Evolutionary conservation across 2,888 invertebrate genomes (phyloP).

Genomic region (Pterostichus madidus): DNA sequence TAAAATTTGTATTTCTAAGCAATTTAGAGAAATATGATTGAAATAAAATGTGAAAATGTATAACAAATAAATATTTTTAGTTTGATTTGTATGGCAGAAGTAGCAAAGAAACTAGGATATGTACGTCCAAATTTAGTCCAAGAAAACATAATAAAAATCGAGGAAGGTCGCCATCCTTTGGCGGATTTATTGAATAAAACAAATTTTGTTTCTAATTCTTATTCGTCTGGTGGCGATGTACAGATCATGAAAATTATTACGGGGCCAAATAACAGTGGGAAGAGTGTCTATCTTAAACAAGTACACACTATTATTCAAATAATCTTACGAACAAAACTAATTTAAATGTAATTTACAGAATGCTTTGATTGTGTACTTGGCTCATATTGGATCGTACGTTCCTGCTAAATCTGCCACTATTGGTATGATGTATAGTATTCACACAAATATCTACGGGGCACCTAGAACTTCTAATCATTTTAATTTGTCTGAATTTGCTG

Average conservation of each 20-base stretch:
- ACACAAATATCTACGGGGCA: conserved; percentile 85
- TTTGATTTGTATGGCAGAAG: conserved; percentile 75
- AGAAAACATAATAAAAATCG: conserved; percentile 74
- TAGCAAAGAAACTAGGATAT: conserved; percentile 74
- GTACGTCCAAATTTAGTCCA: conserved; percentile 74
- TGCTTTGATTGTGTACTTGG: conserved; percentile 89
- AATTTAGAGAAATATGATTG: neutral
- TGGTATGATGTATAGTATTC: conserved; percentile 86
- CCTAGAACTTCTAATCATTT: conserved; percentile 71
- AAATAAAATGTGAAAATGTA: neutral
- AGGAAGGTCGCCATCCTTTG: conserved; percentile 85
- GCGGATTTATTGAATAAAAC: conserved; percentile 82
- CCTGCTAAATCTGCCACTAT: conserved; percentile 88
- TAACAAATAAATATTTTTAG: conserved; percentile 70
- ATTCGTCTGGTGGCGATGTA: conserved; percentile 79
- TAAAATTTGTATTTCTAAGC: neutral
- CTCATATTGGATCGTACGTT: conserved; percentile 93
- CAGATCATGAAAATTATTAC: conserved; percentile 87
- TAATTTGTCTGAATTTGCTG: conserved; percentile 90
- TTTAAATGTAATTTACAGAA: conserved; percentile 73
- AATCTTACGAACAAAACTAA: conserved; percentile 23
- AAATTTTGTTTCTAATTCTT: conserved; percentile 87
- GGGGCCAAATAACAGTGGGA: conserved; percentile 95
- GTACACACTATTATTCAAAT: conserved; percentile 69
- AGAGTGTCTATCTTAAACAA: conserved; percentile 95